A percentile compares a stretch with the other conserved stretches of the same genome.
Evolutionary conservation across 2,888 invertebrate species (phyloP).

Genomic region (Cylloceria caligata): DNA sequence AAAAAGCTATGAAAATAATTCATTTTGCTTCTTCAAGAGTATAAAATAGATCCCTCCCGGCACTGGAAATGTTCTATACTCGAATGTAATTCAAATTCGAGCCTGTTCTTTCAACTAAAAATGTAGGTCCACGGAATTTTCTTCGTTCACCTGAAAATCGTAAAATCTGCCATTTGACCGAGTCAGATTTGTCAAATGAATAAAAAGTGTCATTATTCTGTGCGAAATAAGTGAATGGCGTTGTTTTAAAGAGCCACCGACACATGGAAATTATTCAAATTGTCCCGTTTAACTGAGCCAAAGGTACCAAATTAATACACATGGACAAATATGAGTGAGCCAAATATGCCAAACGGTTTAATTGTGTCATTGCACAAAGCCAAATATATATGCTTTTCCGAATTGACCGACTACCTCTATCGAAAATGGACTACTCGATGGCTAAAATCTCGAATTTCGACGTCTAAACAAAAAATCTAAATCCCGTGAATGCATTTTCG

Average conservation of each 20-base stretch:
- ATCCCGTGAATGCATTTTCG: not conserved
- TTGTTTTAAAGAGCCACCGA: not conserved
- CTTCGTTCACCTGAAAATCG: not conserved
- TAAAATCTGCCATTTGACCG: not conserved
- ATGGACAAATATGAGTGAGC: not conserved
- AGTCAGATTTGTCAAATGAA: constrained; percentile 4
- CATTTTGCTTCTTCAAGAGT: constrained; percentile 10
- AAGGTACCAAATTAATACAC: not conserved
- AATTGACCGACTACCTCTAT: not conserved
- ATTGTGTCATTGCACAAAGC: not conserved
- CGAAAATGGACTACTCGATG: not conserved
- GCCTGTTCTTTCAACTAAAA: constrained; percentile 4
- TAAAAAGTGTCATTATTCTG: not conserved
- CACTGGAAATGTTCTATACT: not conserved
- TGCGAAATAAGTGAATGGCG: not conserved
- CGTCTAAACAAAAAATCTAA: not conserved
- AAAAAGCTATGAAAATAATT: constrained; percentile 20
- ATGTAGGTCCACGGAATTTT: not conserved
- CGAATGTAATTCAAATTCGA: constrained; percentile 9
- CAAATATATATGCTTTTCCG: not conserved
- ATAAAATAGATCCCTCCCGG: not conserved
- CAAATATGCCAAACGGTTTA: not conserved
- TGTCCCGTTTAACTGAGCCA: not conserved
- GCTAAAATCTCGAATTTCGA: not conserved
- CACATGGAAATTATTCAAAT: not conserved